A percentile compares a stretch with the other conserved stretches of the same genome.
phyloP scores from a whole-genome alignment of 2,888 invertebrate genomes.

The Ditylenchus weischeri region DNA sequence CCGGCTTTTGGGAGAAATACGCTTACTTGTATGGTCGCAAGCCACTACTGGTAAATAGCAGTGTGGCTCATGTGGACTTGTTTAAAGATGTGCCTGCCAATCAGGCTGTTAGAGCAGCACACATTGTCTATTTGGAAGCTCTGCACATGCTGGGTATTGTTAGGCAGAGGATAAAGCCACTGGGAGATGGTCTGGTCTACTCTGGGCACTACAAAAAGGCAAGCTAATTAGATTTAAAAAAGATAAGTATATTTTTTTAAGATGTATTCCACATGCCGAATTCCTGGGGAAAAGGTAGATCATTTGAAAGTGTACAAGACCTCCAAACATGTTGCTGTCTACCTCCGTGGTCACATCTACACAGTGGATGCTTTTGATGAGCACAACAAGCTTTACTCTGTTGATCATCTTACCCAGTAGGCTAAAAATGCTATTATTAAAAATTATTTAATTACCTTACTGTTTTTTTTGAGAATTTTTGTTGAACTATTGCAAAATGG shows the following conservation, averaged over 20 bases:
- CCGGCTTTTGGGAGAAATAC: constrained; percentile 53
- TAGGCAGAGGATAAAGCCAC: constrained; percentile 41
- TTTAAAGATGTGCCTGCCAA: constrained; percentile 25
- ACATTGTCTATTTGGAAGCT: constrained; percentile 44
- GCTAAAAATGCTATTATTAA: not conserved
- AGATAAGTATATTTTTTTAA: not conserved
- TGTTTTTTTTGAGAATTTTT: constrained; percentile 39
- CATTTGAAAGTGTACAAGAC: constrained; percentile 9
- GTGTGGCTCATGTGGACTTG: constrained; percentile 46
- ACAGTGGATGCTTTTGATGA: constrained; percentile 20
- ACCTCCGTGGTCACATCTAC: constrained; percentile 15
- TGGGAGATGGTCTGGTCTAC: constrained; percentile 48
- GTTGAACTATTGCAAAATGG: constrained; percentile 42
- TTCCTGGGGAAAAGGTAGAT: constrained; percentile 19
- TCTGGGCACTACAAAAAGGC: constrained; percentile 47
- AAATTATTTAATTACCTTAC: too few relatives aligned
- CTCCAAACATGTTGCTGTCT: constrained; percentile 19
- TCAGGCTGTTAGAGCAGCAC: constrained; percentile 45
- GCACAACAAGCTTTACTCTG: constrained; percentile 8
- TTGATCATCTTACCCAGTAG: constrained; percentile 20
- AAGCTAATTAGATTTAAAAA: not conserved
- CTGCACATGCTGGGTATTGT: constrained; percentile 46
- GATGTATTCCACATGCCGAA: constrained; percentile 6
- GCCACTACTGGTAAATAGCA: constrained; percentile 45
- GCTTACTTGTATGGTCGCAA: constrained; percentile 46